Evolutionary conservation across 2,888 invertebrate genomes (phyloP).

Genomic region (Cantharis flavilabris): DNA sequence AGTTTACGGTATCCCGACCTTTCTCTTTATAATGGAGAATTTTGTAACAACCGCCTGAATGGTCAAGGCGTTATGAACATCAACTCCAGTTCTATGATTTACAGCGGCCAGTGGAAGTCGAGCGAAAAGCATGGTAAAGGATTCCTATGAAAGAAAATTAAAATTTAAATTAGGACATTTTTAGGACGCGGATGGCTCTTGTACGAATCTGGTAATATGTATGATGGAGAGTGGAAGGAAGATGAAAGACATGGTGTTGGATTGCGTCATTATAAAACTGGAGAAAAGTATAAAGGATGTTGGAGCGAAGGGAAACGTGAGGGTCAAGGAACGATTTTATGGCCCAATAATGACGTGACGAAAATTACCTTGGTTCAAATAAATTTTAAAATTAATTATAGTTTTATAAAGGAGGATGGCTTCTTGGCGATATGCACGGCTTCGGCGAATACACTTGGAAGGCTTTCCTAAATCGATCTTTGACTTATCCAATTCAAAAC

Average conservation of each 20-base stretch:
- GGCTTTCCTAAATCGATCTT: slow-evolving; percentile 57
- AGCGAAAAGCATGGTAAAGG: slow-evolving; percentile 50
- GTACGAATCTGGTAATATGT: slow-evolving; percentile 49
- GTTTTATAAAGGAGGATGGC: slow-evolving; percentile 66
- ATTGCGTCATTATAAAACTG: slow-evolving; percentile 59
- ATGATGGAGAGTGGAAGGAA: slow-evolving; percentile 55
- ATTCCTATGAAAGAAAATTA: too few species aligned
- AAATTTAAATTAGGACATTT: background rate
- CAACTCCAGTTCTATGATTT: slow-evolving; percentile 41
- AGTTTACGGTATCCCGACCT: slow-evolving; percentile 61
- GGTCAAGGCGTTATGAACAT: slow-evolving; percentile 51
- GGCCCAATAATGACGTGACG: slow-evolving; percentile 65
- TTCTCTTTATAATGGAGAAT: slow-evolving; percentile 64
- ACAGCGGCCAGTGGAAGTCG: slow-evolving; percentile 53
- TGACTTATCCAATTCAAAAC: slow-evolving; percentile 60
- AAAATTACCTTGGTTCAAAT: background rate
- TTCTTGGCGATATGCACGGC: slow-evolving; percentile 61
- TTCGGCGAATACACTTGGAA: slow-evolving; percentile 66
- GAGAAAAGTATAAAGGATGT: slow-evolving; percentile 61
- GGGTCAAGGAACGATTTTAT: slow-evolving; percentile 65
- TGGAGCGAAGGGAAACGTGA: slow-evolving; percentile 60
- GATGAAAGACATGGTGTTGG: slow-evolving; percentile 59
- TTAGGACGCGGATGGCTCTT: slow-evolving; percentile 50
- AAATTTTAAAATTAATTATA: slow-evolving; percentile 40
- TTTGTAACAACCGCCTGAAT: slow-evolving; percentile 60